Evolutionary conservation across 2,797 vertebrate genomes (phyloP).

Genomic region (Brachyalestes nurse): DNA sequence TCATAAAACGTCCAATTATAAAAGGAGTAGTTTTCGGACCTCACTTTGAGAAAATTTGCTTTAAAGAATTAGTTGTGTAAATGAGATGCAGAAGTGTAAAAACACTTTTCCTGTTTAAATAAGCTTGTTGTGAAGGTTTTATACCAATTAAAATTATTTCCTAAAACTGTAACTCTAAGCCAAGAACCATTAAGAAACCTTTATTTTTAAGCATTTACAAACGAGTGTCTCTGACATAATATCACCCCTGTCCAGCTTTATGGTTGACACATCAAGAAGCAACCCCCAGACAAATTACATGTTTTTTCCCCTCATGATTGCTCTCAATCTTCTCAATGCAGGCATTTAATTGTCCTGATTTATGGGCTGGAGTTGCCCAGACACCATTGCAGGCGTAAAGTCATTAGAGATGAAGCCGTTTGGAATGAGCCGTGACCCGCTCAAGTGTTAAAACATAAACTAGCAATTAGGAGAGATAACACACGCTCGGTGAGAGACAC

Average conservation of each 20-base stretch:
- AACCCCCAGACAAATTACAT: slow-evolving; percentile 36
- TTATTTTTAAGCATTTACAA: background rate
- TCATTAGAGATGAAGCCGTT: slow-evolving; percentile 69
- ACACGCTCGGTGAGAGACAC: slow-evolving; percentile 64
- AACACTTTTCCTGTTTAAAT: background rate
- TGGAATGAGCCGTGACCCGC: slow-evolving; percentile 65
- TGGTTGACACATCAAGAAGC: slow-evolving; percentile 49
- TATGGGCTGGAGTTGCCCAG: slow-evolving; percentile 15
- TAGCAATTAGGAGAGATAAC: slow-evolving; percentile 70
- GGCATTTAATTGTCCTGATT: slow-evolving; percentile 55
- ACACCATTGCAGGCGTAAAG: slow-evolving; percentile 57
- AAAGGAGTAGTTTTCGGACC: too few species aligned
- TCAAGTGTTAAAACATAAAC: slow-evolving; percentile 74
- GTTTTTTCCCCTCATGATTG: slow-evolving; percentile 33
- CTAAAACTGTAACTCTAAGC: background rate
- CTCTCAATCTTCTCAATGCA: slow-evolving; percentile 27
- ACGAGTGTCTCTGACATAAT: slow-evolving; percentile 37
- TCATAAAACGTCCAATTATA: too few species aligned
- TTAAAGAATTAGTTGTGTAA: too few species aligned
- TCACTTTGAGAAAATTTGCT: too few species aligned
- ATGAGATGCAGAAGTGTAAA: too few species aligned
- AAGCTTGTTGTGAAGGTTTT: background rate
- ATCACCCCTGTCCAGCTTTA: slow-evolving; percentile 38
- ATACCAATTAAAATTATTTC: background rate
- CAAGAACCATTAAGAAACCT: background rate